Base-by-base conservation (phyloP, 35 echinoderm and acorn worm genomes). In the Lytechinus pictus region DNA sequence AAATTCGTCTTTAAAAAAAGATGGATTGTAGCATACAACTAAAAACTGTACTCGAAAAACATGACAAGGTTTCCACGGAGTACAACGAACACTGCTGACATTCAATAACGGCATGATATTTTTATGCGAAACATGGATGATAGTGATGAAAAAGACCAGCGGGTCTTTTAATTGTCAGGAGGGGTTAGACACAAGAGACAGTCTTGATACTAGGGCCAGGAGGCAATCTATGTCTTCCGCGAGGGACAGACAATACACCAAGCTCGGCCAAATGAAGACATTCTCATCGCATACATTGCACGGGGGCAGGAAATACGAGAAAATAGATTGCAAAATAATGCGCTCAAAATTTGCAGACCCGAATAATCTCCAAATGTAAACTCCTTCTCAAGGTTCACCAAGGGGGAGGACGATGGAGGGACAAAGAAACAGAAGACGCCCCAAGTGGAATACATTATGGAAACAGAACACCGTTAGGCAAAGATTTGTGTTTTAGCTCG, bases 311-410 rank as follows among this genome's bases (percentile, higher is more conserved):
- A 79, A 79, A 79, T 79, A 79, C 66, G 66, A 79, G 66, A 79
- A 44, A 79, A 79, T 79, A 79, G 66, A 79, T 79, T 79, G 66
- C 66, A 79, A 79, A 79, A 79, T 79, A 79, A 79, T 79, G 66
- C 66, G 14, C 19, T 24, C 66, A 79, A 16, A 79, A 24, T 79
- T 24, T 79, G 66, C 66, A 24, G 66, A 79, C 66, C 66, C 66
- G 66, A n/a, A 79, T 79, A 16, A 24, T 16, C 66, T 79, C 19
- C 66, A 14, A 19, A 14, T 4, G 6, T 24, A 79, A 24, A 79
- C 66, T 79, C 21, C 21, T 79, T 79, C 66, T 79, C 4, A 79
- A 24, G 66, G 16, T 79, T 24, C 21, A 79, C n/a, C 7, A 19
- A 14, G 66, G 21, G 66, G 3, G 1, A 16, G 14, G 19, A 79